Base-by-base conservation (phyloP, 2,797 vertebrate species). In the Phoeniculus purpureus region DNA sequence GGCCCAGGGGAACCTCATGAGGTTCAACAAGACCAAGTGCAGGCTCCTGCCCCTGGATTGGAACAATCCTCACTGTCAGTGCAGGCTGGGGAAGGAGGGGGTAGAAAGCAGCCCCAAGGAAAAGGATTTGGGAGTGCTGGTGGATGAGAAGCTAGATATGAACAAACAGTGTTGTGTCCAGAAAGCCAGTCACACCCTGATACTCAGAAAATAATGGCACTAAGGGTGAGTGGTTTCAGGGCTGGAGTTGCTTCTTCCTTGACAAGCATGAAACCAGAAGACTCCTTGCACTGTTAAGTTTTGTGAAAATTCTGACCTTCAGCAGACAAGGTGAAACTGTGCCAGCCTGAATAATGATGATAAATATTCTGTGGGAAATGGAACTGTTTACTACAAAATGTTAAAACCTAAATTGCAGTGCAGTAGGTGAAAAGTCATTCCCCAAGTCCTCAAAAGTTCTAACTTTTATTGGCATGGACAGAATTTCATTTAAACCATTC, bases 251-350 rank as follows among this genome's bases (percentile, higher is more conserved):
- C 52, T 43, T 43, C 43, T 16, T 43, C 43, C 16, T 66, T 87
- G 68, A 82, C 78, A 77, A 74, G 68, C 65, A 85, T 37, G 25
- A 89, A 90, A 78, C 45, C 62, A 85, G 55, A 91, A 60, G 55
- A 43, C 52, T 75, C 37, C 6, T 51, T 32, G 27, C 13, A 60
- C 31, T 27, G 2, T 43, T 8, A 86, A 71, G 60, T 48, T 92
- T 66, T 70, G 14, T 84, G 73, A 83, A 87, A 94, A 90, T 71
- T 68, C 75, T 20, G 68, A 90, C 86, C 61, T 96, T 92, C 81
- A 88, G 54, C 27, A 89, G 86, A 37, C 76, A 91, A 89, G 67
- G 48, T 70, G 56, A 94, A 89, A 82, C 16, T 40, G 64, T 90
- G 64, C n/a, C 82, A 85, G 52, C 43, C 32, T 94, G 52, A 93